These are phyloP conservation scores for Nomia melanderi DNA, from an alignment of 1,140 invertebrate genomes.

Conservation along the genomic window DNA sequence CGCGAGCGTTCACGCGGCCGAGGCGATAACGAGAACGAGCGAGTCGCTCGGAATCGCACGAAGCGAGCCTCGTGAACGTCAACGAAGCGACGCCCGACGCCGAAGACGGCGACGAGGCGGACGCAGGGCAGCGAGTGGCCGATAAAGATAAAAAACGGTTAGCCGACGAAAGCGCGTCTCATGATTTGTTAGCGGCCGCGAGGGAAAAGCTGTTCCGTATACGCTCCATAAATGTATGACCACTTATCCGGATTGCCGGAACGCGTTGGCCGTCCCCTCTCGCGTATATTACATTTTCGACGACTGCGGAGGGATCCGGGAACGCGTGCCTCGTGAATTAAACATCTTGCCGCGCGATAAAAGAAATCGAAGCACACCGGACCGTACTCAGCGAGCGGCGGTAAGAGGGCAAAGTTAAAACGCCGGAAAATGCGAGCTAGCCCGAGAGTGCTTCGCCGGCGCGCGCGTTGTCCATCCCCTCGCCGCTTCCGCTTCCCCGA, in stretches of 20 bases:
- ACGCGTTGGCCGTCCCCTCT: conserved; percentile 63
- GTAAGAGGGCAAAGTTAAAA: conserved; percentile 68
- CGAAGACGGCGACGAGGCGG: too few relatives aligned
- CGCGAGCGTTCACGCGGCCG: too few relatives aligned
- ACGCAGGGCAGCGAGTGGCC: too few relatives aligned
- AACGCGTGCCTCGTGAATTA: conserved; percentile 77
- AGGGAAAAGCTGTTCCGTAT: conserved; percentile 43
- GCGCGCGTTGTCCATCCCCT: too few relatives aligned
- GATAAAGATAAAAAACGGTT: neutral
- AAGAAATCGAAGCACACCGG: conserved; percentile 16
- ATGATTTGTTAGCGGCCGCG: conserved; percentile 51
- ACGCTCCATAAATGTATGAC: conserved; percentile 80
- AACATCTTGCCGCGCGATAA: conserved; percentile 68
- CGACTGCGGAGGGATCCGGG: conserved; percentile 14
- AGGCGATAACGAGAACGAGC: too few relatives aligned
- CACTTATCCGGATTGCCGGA: conserved; percentile 80
- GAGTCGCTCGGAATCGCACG: too few relatives aligned
- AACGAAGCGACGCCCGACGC: too few relatives aligned
- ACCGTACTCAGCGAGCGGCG: too few relatives aligned
- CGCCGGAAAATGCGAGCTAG: conserved; percentile 66
- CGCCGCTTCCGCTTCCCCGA: too few relatives aligned
- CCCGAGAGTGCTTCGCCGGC: neutral
- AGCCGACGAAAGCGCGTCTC: conserved; percentile 36
- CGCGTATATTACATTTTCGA: conserved; percentile 70
- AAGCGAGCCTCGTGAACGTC: too few relatives aligned